Base-by-base conservation (phyloP, 1,140 invertebrate species). In the Procambarus clarkii region DNA sequence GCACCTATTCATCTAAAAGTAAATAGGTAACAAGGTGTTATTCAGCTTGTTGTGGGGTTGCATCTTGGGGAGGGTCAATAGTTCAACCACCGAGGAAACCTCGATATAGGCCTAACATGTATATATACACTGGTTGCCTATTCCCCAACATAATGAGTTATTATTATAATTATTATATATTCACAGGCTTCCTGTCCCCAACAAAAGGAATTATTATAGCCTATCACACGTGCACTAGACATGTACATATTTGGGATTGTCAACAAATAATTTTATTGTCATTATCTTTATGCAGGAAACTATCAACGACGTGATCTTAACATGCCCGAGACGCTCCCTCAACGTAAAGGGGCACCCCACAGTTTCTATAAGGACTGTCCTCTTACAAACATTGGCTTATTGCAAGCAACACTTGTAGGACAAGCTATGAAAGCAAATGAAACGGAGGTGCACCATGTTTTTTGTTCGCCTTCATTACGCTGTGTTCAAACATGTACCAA, bases 401-500 rank as follows among this genome's bases (percentile, higher is more conserved):
- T 94, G 46, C 95, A 95, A 90, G 95, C 95, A 24, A 93, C 93
- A 78, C 92, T 95, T 8, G 94, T 94, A 93, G 98, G 98, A 13
- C 97, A 97, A 94, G 97, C 96, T 11, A 95, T 98, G 94, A 96
- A 96, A 86, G 94, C 96, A 24, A 95, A 96, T 69, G 95, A 96
- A 58, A 95, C 97, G 4, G 94, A 94, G 76, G 96, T 98, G 71
- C 95, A 96, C 78, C 96, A 97, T 94, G 97, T 97, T 3, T 98
- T 97, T 95, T 96, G 96, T 82, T 99, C 98, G 5, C 97, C 98
- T 0, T 97, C 98, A 4, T 96, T 98, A 85, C 96, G 98, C 83
- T 98, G 98, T 95, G 95, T 99, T n/a, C 97, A 99, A 94, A 99
- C 98, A 0, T 97, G 97, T 91, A 96, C 96, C 64, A 96, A 96